Conservation (phyloP, 2,797 vertebrate species). For the Parotocinclus haroldoi region DNA sequence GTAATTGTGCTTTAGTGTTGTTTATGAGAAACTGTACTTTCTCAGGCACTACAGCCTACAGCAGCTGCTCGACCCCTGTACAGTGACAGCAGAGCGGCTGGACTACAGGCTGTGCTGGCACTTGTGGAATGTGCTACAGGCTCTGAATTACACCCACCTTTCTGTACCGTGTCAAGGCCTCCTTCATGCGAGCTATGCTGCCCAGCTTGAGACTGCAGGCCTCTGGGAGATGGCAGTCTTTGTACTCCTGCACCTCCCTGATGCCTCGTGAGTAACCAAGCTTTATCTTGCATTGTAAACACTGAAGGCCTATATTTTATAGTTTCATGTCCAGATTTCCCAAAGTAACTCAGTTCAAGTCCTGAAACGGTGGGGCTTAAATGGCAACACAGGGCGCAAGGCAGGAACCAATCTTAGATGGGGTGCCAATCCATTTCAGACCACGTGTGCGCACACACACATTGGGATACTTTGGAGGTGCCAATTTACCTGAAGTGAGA, state of each 20-base stretch:
- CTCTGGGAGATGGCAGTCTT: slow-evolving; percentile 93
- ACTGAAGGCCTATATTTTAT: too few relatives aligned
- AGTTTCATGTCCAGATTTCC: too few relatives aligned
- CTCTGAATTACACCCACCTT: slow-evolving; percentile 85
- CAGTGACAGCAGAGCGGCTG: slow-evolving; percentile 78
- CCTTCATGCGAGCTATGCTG: slow-evolving; percentile 85
- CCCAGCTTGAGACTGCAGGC: slow-evolving; percentile 86
- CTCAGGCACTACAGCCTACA: slow-evolving; percentile 83
- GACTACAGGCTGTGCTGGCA: slow-evolving; percentile 94
- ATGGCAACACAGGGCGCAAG: too few relatives aligned
- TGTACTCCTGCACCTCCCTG: slow-evolving; percentile 82
- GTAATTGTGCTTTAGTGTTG: neutral
- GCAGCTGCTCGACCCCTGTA: slow-evolving; percentile 85
- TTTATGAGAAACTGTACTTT: neutral
- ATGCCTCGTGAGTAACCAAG: slow-evolving; percentile 58
- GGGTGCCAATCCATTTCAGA: too few relatives aligned
- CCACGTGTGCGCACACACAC: too few relatives aligned
- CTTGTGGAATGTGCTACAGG: slow-evolving; percentile 87
- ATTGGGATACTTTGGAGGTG: too few relatives aligned
- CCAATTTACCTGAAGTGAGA: too few relatives aligned
- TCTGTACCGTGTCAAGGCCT: slow-evolving; percentile 73
- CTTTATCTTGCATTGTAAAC: neutral
- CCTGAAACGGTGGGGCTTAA: too few relatives aligned
- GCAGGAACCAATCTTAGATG: too few relatives aligned
- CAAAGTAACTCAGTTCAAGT: too few relatives aligned